phyloP scores from a whole-genome alignment of 1,140 invertebrate species.

The Dysdera silvatica region DNA sequence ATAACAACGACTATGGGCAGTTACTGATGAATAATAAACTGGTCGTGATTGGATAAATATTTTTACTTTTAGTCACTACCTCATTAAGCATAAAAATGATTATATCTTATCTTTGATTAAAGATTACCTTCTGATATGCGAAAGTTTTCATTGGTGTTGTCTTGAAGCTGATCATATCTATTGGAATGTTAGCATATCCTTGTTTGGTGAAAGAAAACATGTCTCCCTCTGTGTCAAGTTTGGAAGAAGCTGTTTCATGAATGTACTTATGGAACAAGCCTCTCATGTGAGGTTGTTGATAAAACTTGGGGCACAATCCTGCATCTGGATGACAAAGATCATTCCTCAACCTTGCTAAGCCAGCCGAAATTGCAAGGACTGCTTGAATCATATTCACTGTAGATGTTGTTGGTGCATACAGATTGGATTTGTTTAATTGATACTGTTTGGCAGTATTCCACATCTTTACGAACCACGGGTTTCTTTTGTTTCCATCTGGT shows the following conservation, averaged over 20 bases:
- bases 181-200: constrained; percentile 43
- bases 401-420: constrained; percentile 41
- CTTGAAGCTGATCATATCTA: constrained; percentile 44
- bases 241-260: constrained; percentile 36
- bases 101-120: neutral
- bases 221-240: constrained; percentile 35
- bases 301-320: constrained; percentile 38
- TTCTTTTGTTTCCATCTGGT: constrained; percentile 39
- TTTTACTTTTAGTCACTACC: no score
- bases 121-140: constrained; percentile 25
- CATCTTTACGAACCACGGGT: constrained; percentile 47
- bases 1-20: no score
- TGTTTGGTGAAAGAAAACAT: constrained; percentile 41
- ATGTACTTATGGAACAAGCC: constrained; percentile 38
- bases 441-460: constrained; percentile 35
- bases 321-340: constrained; percentile 37
- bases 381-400: constrained; percentile 45
- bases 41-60: no score
- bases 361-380: constrained; percentile 38
- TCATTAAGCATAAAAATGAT: no score
- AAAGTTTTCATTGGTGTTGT: constrained; percentile 30
- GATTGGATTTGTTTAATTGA: constrained; percentile 33
- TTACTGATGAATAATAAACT: no score
- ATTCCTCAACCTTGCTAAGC: constrained; percentile 35
- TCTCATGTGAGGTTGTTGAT: constrained; percentile 40